Base-by-base conservation (phyloP, 1,140 invertebrate species). In the Melipona quadrifasciata region DNA sequence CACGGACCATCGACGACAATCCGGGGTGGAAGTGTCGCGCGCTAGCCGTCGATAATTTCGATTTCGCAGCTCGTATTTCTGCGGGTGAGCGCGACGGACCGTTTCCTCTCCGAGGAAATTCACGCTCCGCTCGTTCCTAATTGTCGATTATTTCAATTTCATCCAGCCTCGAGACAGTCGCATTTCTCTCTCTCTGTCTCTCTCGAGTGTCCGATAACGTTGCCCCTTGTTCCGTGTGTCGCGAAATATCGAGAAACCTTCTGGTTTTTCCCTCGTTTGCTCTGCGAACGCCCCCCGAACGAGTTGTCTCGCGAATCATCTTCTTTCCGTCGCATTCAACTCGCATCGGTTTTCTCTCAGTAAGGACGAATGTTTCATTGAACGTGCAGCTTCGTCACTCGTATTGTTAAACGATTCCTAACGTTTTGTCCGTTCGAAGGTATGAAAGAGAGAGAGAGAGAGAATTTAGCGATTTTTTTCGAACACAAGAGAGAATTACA, bases 91-190 rank as follows among this genome's bases (percentile, higher is more conserved):
- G 61, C 64, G 71, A 39, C 68, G 21, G 39, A 61, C 27, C 71
- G 19, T 31, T 19, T n/a, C n/a, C n/a, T 39, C 55, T 24, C 16
- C n/a, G 68, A 58, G 64, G 71, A 85, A 82, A 88, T 89, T 89
- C 84, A 85, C 81, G 76, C 86, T 84, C 34, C 55, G 73, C 73
- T 84, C 51, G 75, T 19, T 79, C 68, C 39, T 88, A 87, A 87
- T 84, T 79, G 81, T 39, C 85, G 85, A 91, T 90, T 90, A 91
- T 91, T 90, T 84, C 85, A 89, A 90, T 90, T 82, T 82, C 53
- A 79, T 83, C 58, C 73, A 39, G 68, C 34, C 34, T 24, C 17
- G 14, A 70, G 81, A 82, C 51, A 55, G 70, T 67, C 2, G 31
- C 31, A 31, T 31, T 19, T 67, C 31, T 34, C 31, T 11, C 65